Evolutionary conservation across 92 coral and sea anemone species (phyloP), one percentile per base, ranked within the genome.

Genomic region (Virgularia gustaviana): DNA sequence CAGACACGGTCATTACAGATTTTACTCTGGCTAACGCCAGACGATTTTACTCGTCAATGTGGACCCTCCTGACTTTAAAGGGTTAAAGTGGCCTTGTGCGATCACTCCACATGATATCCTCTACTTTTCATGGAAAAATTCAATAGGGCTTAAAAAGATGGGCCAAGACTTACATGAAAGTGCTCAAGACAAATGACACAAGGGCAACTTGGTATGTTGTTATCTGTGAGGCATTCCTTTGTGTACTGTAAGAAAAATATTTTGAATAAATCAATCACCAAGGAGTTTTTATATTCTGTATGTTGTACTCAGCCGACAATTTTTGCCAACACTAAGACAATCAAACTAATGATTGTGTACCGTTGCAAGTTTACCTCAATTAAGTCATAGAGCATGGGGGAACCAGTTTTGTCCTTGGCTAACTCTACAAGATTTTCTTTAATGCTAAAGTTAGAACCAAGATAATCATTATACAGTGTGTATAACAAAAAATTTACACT

Each of bases 141-240:
- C 6, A 47, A 47, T 15, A 15, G 18, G 18, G 38, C 11, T 24
- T 10, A 10, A 18, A 57, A 70, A 47, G 22, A 52, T 11, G 3
- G 3, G 13, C 22, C 22, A 52, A 22, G 10, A 22, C 83, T 20
- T 23, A 92, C 98, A 90, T 89, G 92, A 78, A 92, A 92, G 70
- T 92, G 96, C 16, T 85, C 83, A 66, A 89, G 83, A 36, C 98
- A 92, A 39, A 92, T 92, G 19, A 95, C 98, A 82, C 98, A 92
- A 28, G 90, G 88, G 77, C 98, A 92, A 73, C 96, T 92, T 20
- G 97, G 98, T 11, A 86, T 71, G 70, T 92, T 92, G 76, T 92
- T 92, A 35, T 92, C 98, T 18, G 94, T 86, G 45, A 92, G 67
- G 68, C 98, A 83, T 30, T 92, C 98, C 68, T 89, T 92, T 22